phyloP scores from a whole-genome alignment of 2,797 vertebrate genomes.

The Pygocentrus nattereri region DNA sequence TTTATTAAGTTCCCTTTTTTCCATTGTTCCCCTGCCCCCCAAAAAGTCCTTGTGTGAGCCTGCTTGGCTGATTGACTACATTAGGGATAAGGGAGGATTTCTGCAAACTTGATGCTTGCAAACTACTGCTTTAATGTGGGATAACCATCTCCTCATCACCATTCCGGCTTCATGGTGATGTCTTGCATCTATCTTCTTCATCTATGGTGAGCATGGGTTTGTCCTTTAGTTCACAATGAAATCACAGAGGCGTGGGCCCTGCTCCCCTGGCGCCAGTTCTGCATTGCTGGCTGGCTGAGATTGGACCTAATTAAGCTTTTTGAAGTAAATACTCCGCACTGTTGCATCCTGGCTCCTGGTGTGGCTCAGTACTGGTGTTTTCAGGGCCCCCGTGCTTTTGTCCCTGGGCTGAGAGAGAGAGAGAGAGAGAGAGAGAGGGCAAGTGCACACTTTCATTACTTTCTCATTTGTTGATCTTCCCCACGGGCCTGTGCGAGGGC shows the following conservation, averaged over 20 bases:
- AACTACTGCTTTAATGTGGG: neutral
- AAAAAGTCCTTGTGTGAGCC: neutral
- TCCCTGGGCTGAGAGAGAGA: constrained; percentile 43
- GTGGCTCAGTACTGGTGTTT: constrained; percentile 41
- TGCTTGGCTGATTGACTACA: neutral
- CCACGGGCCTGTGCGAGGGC: constrained; percentile 44
- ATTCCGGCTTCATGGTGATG: neutral
- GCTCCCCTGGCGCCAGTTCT: constrained; percentile 53
- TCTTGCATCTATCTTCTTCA: neutral
- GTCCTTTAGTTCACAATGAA: constrained; percentile 42
- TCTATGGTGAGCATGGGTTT: constrained; percentile 12
- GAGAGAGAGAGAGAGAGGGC: neutral
- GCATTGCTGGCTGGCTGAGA: constrained; percentile 52
- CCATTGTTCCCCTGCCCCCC: too few species aligned
- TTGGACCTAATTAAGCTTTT: constrained; percentile 65
- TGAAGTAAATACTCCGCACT: constrained; percentile 60
- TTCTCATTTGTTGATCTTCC: constrained; percentile 64
- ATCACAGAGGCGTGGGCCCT: constrained; percentile 28
- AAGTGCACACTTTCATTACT: constrained; percentile 59
- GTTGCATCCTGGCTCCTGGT: constrained; percentile 58
- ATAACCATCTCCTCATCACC: neutral
- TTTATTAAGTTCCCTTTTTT: too few species aligned
- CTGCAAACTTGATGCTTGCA: neutral
- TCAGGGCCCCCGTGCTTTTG: constrained; percentile 39
- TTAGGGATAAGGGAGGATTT: neutral